Evolutionary conservation across 2,113 vertebrate species (phyloP), one percentile per base, ranked within the genome.

Genomic region (Python bivittatus): DNA sequence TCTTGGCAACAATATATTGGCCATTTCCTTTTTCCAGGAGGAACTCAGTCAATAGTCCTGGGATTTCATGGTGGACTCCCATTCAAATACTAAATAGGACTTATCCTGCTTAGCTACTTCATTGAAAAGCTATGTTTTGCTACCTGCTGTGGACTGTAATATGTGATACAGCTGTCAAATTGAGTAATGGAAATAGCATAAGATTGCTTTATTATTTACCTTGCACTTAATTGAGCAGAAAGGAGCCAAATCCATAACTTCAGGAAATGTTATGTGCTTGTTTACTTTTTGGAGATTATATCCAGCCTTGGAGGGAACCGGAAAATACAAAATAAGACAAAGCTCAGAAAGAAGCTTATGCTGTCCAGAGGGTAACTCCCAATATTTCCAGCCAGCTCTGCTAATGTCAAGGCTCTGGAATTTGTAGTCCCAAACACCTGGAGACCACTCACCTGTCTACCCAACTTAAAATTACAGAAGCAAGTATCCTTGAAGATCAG

Each of bases 231-330:
- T 93, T 1, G 98, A 98, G 97, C 99, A 99, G 97, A 99, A 99
- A 25, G 99, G 98, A 94, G 98, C 98, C 94, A 99, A 96, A 96
- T 99, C 99, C 96, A 99, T 97, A 88, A 99, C 96, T 95, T 99
- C 97, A 8, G 99, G 98, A 93, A 99, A 99, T 90, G 98, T 98
- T 90, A 99, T 98, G 1, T 99, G 99, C 93, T 97, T 98, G 97
- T 99, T 99, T 94, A 99, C 97, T 96, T 99, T 99, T 95, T 98
- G 98, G 38, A 99, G 98, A 95, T 98, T 98, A 97, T 98, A 99
- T 90, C 98, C 98, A 96, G 98, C 98, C 99, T 99, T 86, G 20
- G 96, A 79, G 56, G 42, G 6, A 54, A 92, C 29, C 72, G 89
- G 88, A 89, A 58, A 44, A 96, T 91, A 42, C 2, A 90, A 86